A percentile compares a stretch with the other conserved stretches of the same genome.
These are phyloP conservation scores for Cichladusa arquata DNA, from an alignment of 2,113 vertebrate species.

Conservation along the genomic window DNA sequence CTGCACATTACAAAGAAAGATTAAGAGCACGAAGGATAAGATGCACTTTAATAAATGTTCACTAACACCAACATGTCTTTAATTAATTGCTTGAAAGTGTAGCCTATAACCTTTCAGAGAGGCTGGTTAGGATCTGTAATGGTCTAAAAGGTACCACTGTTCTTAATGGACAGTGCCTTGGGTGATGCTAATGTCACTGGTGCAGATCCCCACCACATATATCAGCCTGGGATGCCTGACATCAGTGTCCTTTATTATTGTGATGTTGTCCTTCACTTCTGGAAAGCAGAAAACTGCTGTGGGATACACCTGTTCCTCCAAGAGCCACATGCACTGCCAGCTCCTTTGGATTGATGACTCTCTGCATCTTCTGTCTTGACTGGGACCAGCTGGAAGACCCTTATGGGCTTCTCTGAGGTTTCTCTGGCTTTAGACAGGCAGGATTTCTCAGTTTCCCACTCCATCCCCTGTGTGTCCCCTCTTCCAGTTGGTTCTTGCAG, in stretches of 20 bases:
- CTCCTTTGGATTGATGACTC: accelerated
- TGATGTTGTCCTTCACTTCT: neutral
- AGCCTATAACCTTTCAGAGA: neutral
- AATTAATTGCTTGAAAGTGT: neutral
- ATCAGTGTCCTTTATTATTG: neutral
- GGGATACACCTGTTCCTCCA: neutral
- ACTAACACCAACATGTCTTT: neutral
- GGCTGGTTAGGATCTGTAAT: neutral
- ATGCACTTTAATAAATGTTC: slow-evolving; percentile 20
- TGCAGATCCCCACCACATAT: neutral
- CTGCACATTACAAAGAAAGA: neutral
- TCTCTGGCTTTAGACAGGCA: neutral
- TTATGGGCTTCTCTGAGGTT: neutral
- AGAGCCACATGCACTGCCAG: neutral
- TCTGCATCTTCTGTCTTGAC: neutral
- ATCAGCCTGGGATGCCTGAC: neutral
- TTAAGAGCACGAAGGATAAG: neutral
- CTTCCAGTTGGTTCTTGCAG: neutral
- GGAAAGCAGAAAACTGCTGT: neutral
- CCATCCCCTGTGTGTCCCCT: neutral
- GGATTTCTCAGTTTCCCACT: neutral
- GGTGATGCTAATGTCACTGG: neutral
- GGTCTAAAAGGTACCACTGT: neutral
- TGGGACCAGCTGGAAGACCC: neutral
- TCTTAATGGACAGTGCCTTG: neutral